Base-by-base conservation (phyloP, 2,113 vertebrate genomes). In the Prionailurus bengalensis region DNA sequence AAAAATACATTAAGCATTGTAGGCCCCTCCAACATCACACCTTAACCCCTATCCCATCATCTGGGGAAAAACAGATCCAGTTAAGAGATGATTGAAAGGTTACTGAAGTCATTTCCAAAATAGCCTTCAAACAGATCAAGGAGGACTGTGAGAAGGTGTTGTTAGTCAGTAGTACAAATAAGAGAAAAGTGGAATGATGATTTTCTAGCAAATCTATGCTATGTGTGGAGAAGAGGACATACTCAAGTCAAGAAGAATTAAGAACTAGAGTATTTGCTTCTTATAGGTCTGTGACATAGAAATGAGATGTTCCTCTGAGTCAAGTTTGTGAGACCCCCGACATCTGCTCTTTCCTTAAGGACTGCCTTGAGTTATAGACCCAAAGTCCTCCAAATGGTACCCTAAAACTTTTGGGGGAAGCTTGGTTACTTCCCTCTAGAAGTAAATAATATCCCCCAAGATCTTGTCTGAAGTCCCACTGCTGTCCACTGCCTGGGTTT, bases 361-460 rank as follows among this genome's bases (percentile, higher is more conserved):
- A 65, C 17, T 25, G 17, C 53, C 25, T 19, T 48, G 21, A 21
- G 8, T 63, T 36, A 79, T 36, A 88, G 14, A 12, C 16, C 51
- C 15, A 4, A 76, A 19, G 48, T 36, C 23, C 23, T 42, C 36
- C 39, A 65, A 13, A 16, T 87, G 98, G 98, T 13, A 36, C n/a
- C 13, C 12, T 5, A 58, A 2, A 29, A 29, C 25, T 73, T 27
- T 66, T 11, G 25, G 45, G 80, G 80, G 29, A 71, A 58, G 17
- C 27, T 9, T 83, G 31, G 3, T 68, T 88, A 48, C n/a, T 58
- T 78, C 21, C 63, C 27, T 71, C 42, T 25, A 79, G 15, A 79
- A 74, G 45, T 36, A 16, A 45, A 8, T 45, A 45, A 45, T 45
- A 45, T 45, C 7, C 45, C 45, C 12, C 68, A 79, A 9, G 12